Conservation (phyloP, 2,888 invertebrate species). For the Melanchra persicariae region DNA sequence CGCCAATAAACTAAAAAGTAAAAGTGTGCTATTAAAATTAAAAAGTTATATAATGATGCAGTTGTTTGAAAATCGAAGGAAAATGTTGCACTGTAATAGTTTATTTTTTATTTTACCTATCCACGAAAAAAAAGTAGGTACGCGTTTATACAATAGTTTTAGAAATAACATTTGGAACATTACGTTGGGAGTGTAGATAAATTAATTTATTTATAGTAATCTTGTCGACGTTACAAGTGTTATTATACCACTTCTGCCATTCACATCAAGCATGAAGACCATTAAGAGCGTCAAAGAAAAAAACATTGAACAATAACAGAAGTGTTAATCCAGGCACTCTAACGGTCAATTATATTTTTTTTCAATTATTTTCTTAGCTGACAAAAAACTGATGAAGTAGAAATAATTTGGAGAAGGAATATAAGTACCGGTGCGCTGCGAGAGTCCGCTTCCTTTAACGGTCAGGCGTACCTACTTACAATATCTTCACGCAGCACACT, state of each 20-base stretch:
- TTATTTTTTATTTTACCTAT: no score
- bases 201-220: no score
- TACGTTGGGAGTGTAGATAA: no score
- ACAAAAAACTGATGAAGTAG: conserved; percentile 8
- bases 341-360: conserved; percentile 5
- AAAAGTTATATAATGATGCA: no score
- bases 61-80: no score
- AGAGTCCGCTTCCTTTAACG: conserved; percentile 39
- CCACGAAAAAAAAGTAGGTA: no score
- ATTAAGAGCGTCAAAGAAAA: conserved; percentile 16
- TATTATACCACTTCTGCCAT: not conserved
- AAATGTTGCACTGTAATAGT: no score
- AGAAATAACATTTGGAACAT: no score
- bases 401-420: conserved; percentile 13
- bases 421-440: conserved; percentile 31
- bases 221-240: not conserved
- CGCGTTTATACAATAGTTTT: no score
- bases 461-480: conserved; percentile 32
- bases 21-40: no score
- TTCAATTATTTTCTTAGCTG: conserved; percentile 10
- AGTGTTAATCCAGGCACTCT: not conserved
- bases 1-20: no score
- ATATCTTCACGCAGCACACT: conserved; percentile 20
- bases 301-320: conserved; percentile 11
- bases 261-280: conserved; percentile 4